A percentile compares a stretch with the other conserved stretches of the same genome.
phyloP scores from a whole-genome alignment of 2,113 vertebrate genomes.

The Empidonax alnorum region DNA sequence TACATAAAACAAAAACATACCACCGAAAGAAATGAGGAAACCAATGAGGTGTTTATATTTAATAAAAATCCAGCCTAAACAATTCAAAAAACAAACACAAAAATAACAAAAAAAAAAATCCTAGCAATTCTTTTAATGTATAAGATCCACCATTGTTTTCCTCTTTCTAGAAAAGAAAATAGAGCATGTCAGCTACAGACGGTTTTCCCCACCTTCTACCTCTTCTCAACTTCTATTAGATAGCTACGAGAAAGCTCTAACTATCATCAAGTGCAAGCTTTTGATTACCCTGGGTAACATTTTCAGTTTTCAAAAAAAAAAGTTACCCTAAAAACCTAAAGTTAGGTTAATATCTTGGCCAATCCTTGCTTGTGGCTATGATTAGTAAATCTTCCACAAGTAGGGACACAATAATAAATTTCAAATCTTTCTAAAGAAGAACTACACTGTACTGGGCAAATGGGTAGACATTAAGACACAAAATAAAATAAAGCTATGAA shows the following conservation, averaged over 20 bases:
- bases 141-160: not conserved
- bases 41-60: not conserved
- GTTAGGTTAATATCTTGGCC: not conserved
- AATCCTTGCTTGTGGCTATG: not conserved
- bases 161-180: not conserved
- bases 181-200: not conserved
- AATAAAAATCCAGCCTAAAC: not conserved
- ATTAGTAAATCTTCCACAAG: not conserved
- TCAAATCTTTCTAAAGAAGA: not conserved
- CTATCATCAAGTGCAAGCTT: not conserved
- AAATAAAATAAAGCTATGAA: not conserved
- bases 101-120: not conserved
- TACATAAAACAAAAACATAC: not conserved
- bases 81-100: not conserved
- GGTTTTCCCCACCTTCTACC: not conserved
- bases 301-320: not conserved
- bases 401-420: not conserved
- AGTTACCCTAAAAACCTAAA: not conserved
- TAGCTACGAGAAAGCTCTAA: not conserved
- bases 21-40: not conserved
- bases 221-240: not conserved
- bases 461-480: not conserved
- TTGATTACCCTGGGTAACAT: not conserved
- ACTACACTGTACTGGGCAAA: not conserved
- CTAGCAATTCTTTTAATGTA: not conserved